These are phyloP conservation scores for Apodemia mormo DNA, from an alignment of 2,888 invertebrate genomes.

Conservation along the genomic window DNA sequence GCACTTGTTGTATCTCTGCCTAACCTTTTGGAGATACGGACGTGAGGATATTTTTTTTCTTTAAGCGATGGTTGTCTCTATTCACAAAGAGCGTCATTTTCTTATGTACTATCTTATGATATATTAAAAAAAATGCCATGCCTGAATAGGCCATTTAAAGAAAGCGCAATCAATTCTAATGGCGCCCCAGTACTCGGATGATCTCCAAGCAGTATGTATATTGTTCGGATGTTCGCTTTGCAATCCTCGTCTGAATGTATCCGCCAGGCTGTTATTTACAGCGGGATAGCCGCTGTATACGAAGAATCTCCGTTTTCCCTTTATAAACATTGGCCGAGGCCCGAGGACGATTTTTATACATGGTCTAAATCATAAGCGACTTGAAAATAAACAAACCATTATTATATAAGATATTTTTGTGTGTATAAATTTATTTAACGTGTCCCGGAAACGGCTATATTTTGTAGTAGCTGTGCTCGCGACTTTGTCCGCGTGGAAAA, in stretches of 20 bases:
- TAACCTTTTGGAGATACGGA: no score
- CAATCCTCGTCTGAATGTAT: slow-evolving; percentile 22
- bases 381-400: background rate
- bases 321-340: slow-evolving; percentile 37
- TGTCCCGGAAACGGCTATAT: no score
- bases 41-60: no score
- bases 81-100: no score
- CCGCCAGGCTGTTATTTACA: slow-evolving; percentile 36
- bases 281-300: slow-evolving; percentile 27
- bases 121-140: no score
- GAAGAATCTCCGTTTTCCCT: slow-evolving; percentile 33
- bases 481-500: no score
- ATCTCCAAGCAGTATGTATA: background rate
- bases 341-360: slow-evolving; percentile 26
- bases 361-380: slow-evolving; percentile 23
- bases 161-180: background rate
- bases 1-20: no score
- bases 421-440: no score
- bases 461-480: no score
- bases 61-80: no score
- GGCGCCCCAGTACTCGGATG: background rate
- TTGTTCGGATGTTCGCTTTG: background rate
- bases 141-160: background rate
- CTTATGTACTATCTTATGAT: no score
- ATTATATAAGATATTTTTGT: no score